These are phyloP conservation scores for Ctenicera cuprea DNA, from an alignment of 2,888 invertebrate species.

Conservation along the genomic window DNA sequence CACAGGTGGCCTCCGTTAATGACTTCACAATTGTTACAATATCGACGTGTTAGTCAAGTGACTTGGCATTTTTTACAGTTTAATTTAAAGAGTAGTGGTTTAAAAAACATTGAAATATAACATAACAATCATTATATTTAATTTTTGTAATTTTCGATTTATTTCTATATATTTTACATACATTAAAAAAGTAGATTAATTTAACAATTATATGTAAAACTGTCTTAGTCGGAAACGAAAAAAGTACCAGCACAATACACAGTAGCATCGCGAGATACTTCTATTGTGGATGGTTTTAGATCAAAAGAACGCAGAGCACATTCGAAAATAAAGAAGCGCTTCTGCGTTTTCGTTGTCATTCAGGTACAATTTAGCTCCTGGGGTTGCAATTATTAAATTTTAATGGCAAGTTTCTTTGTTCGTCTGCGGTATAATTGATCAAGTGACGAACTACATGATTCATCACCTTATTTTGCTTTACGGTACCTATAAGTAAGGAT, in stretches of 20 bases:
- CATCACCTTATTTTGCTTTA: constrained; percentile 5
- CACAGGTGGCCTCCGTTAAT: constrained; percentile 63
- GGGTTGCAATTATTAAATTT: constrained; percentile 26
- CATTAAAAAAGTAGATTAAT: too few species aligned
- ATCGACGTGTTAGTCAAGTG: constrained; percentile 69
- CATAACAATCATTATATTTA: too few species aligned
- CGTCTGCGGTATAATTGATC: constrained; percentile 2
- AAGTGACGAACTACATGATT: constrained; percentile 14
- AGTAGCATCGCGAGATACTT: background rate
- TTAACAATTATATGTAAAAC: background rate
- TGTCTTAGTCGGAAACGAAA: background rate
- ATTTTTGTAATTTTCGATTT: background rate
- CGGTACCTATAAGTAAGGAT: background rate
- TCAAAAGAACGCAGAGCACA: background rate
- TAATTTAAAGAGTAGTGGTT: constrained; percentile 4
- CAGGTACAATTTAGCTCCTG: constrained; percentile 28
- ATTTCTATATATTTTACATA: background rate
- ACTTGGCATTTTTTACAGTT: constrained; percentile 62
- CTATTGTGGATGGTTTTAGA: background rate
- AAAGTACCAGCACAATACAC: background rate
- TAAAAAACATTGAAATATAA: constrained; percentile 47
- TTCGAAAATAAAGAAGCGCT: constrained; percentile 25
- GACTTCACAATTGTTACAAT: constrained; percentile 67
- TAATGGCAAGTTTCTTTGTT: constrained; percentile 20
- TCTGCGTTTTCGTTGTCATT: constrained; percentile 31